phyloP scores from a whole-genome alignment of 92 coral and sea anemone species.

The Umimayanthus kanabou region DNA sequence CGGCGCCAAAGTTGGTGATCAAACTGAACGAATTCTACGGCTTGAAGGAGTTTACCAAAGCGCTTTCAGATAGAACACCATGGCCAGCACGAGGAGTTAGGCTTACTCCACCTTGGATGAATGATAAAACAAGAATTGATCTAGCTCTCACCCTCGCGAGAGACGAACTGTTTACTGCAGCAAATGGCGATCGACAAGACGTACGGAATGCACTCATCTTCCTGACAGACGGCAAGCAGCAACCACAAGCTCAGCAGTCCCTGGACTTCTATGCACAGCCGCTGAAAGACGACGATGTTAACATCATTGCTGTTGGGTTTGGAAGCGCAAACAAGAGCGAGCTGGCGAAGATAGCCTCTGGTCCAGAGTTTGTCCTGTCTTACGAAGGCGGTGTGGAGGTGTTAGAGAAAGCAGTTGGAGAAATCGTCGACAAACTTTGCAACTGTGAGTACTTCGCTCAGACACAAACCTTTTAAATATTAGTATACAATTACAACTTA shows the following conservation, averaged over 20 bases:
- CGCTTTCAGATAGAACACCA: neutral
- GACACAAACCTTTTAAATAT: neutral
- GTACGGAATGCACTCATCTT: conserved; percentile 30
- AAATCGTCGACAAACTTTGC: conserved; percentile 15
- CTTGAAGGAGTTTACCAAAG: neutral
- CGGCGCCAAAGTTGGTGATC: conserved; percentile 12
- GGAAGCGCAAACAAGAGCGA: neutral
- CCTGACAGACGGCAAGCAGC: conserved; percentile 27
- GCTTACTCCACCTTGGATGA: neutral
- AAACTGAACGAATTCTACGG: conserved; percentile 25
- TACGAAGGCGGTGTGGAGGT: conserved; percentile 17
- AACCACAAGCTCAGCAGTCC: neutral
- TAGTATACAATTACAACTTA: too few species aligned
- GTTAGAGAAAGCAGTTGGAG: conserved; percentile 22
- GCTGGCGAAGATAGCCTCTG: conserved; percentile 17
- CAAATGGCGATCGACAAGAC: conserved; percentile 19
- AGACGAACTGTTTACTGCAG: neutral
- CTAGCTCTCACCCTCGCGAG: neutral
- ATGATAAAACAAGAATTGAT: conserved; percentile 6
- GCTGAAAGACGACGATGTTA: neutral
- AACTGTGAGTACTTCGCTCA: conserved; percentile 14
- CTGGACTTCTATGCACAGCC: conserved; percentile 6
- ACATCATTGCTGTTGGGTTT: conserved; percentile 28
- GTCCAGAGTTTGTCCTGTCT: neutral
- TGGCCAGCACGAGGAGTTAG: neutral